Conservation (phyloP, 2,113 vertebrate species). For the Pygoscelis antarcticus region DNA sequence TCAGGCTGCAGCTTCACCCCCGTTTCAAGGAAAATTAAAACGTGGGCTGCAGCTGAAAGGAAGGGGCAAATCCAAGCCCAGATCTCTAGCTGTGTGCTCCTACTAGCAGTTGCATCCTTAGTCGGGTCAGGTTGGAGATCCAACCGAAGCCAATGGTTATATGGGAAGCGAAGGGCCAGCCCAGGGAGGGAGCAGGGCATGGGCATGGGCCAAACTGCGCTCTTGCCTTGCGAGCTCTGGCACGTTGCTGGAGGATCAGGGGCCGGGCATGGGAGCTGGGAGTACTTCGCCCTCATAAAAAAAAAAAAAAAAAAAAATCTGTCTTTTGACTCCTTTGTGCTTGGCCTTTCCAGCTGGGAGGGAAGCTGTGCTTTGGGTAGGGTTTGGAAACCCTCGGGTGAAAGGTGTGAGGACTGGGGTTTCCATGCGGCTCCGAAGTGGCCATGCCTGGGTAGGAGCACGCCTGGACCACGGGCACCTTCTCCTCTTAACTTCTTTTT, state of each 20-base stretch:
- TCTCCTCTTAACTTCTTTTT: not conserved
- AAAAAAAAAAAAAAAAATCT: not conserved
- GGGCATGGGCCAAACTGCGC: too few relatives aligned
- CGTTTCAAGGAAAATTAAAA: not conserved
- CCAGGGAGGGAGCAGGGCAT: not conserved
- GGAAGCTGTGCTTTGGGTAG: not conserved
- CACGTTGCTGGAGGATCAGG: not conserved
- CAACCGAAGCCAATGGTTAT: rapidly evolving
- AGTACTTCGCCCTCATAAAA: not conserved
- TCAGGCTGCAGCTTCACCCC: not conserved
- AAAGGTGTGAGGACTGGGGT: not conserved
- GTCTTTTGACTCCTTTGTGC: not conserved
- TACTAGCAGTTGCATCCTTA: not conserved
- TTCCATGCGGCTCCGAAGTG: rapidly evolving
- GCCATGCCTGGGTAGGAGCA: not conserved
- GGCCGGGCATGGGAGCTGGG: not conserved
- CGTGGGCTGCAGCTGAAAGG: not conserved
- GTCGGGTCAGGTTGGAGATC: not conserved
- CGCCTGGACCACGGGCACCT: not conserved
- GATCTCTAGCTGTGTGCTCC: not conserved
- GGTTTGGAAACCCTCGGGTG: not conserved
- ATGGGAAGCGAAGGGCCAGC: not conserved
- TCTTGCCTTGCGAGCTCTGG: not conserved
- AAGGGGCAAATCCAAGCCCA: not conserved
- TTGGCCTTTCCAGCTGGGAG: not conserved